Evolutionary conservation across 2,113 vertebrate genomes (phyloP).

Genomic region (Dasyornis broadbenti): DNA sequence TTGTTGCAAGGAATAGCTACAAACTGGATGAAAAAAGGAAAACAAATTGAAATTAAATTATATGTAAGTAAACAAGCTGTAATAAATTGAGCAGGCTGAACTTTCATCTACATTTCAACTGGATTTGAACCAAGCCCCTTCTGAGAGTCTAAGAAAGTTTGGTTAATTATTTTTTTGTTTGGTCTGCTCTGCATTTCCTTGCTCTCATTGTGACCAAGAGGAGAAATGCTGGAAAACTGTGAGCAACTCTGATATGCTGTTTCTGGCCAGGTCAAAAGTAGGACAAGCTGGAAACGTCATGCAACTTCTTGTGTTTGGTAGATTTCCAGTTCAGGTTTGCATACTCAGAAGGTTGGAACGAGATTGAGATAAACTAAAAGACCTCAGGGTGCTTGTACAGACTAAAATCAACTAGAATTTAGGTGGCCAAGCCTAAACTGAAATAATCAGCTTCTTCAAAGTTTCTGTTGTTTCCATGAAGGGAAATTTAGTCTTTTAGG

Average conservation of each 20-base stretch:
- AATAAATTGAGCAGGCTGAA: neutral
- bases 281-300: neutral
- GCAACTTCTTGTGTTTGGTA: neutral
- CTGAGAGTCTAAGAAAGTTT: neutral
- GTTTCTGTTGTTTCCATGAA: neutral
- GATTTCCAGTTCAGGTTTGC: neutral
- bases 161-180: neutral
- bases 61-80: neutral
- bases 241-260: neutral
- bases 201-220: neutral
- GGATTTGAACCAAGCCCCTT: slow-evolving; percentile 26
- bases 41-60: slow-evolving; percentile 11
- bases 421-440: neutral
- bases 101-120: slow-evolving; percentile 29
- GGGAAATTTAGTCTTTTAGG: neutral
- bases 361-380: neutral
- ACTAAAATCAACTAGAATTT: neutral
- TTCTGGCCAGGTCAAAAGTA: slow-evolving; percentile 1
- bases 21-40: neutral
- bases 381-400: neutral
- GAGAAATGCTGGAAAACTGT: neutral
- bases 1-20: neutral
- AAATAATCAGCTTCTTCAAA: neutral
- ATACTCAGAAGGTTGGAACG: neutral
- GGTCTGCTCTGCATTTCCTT: slow-evolving; percentile 15